Conservation (phyloP, 2,113 vertebrate species). For the Sebastes schlegelii region DNA sequence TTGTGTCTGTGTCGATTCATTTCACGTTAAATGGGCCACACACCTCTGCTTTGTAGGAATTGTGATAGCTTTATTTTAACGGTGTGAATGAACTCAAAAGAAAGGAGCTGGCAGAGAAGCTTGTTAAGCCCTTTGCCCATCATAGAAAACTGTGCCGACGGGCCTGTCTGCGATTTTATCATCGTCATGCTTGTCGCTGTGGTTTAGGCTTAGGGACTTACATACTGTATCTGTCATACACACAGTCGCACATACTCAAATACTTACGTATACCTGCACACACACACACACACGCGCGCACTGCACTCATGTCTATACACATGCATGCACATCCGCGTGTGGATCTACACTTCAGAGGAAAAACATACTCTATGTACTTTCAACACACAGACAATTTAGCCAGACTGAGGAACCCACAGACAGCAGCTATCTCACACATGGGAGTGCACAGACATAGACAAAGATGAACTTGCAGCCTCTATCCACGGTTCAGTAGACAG, state of each 20-base stretch:
- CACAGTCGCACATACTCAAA: constrained; percentile 14
- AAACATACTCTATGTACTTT: background rate
- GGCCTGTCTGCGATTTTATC: constrained; percentile 66
- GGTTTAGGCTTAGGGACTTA: constrained; percentile 56
- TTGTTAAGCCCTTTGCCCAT: constrained; percentile 70
- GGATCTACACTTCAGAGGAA: background rate
- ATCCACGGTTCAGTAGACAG: background rate
- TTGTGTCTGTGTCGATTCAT: constrained; percentile 42
- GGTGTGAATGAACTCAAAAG: constrained; percentile 61
- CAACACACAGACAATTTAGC: background rate
- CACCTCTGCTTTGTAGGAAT: constrained; percentile 53
- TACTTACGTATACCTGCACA: constrained; percentile 4
- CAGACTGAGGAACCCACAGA: background rate
- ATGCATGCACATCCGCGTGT: background rate
- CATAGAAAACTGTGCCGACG: constrained; percentile 57
- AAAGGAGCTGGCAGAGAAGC: constrained; percentile 63
- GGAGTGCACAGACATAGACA: background rate
- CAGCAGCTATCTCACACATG: background rate
- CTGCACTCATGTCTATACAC: background rate
- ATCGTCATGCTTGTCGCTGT: constrained; percentile 66
- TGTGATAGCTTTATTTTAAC: constrained; percentile 60
- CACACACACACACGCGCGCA: constrained; percentile 8
- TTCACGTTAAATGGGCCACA: constrained; percentile 55
- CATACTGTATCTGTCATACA: constrained; percentile 51
- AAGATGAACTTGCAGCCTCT: constrained; percentile 1